Base-by-base conservation (phyloP, 64 coral and sea anemone species). In the Orbicella faveolata region DNA sequence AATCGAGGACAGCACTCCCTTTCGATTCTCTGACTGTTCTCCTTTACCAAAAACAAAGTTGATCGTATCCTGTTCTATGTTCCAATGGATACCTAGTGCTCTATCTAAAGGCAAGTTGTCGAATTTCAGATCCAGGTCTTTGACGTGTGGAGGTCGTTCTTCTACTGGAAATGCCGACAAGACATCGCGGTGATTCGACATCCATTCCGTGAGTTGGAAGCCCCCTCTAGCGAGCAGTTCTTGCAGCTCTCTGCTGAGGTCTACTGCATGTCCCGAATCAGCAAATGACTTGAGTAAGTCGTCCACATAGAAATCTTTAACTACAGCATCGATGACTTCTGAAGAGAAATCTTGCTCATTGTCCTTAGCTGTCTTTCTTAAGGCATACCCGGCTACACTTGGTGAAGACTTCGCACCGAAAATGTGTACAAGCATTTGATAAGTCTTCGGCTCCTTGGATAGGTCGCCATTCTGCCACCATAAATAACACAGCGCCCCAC, bases 261-360 rank as follows among this genome's bases (percentile, higher is more conserved):
- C 59, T 70, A 87, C 73, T 21, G 93, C 82, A 76, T 63, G 55
- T 69, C 79, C 80, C 25, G 36, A 68, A 70, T 70, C 76, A 26
- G 81, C 2, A 83, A 95, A 95, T 4, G 81, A 96, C 88, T 96
- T 93, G 12, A 93, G 36, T 15, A 93, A 74, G 79, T 96, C 95
- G 10, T 96, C 91, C 16, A 93, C 83, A 19, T 96, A 96, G 37
- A 93, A 93, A 81, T 96, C 94, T 76, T 87, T 92, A 18, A 74
- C 55, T 26, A 68, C 91, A 48, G 95, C 77, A 36, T 91, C 88
- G 21, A 93, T 23, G 59, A 73, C 17, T 7, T 88, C 65, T 53
- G 2, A 1, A 0, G 91, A 83, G 41, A 90, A 90, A 13, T 96
- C 63, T 11, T 88, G 15, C 9, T 36, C 2, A 65, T 93, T 88